Conservation (phyloP, 2,113 vertebrate species). For the Mionectes macconnelli region DNA sequence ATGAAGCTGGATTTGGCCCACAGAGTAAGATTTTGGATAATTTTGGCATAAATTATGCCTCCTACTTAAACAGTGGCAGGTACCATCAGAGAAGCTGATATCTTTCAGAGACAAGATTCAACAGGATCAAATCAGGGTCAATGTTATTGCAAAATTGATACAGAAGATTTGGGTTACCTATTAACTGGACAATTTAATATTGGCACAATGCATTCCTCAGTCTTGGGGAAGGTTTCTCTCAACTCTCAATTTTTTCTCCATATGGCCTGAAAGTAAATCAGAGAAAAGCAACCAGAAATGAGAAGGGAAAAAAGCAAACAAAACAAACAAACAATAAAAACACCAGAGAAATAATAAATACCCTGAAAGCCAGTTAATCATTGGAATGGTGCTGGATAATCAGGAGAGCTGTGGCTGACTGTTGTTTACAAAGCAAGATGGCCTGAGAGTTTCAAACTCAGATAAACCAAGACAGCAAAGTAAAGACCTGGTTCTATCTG, state of each 20-base stretch:
- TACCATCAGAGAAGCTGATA: not conserved
- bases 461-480: not conserved
- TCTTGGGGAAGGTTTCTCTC: not conserved
- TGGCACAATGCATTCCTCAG: not conserved
- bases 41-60: not conserved
- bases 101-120: not conserved
- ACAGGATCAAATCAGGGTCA: not conserved
- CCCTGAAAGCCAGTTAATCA: not conserved
- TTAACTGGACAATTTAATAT: not conserved
- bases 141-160: not conserved
- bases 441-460: not conserved
- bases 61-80: not conserved
- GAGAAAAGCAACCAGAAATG: not conserved
- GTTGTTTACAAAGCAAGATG: constrained; percentile 14
- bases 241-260: not conserved
- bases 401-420: constrained; percentile 3
- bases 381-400: not conserved
- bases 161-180: not conserved
- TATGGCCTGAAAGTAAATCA: not conserved
- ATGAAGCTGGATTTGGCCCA: not conserved
- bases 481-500: constrained; percentile 15
- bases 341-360: not conserved
- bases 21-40: not conserved
- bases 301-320: fast-evolving
- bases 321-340: fast-evolving